phyloP scores from a whole-genome alignment of 2,797 vertebrate species.

The Melopsittacus undulatus region DNA sequence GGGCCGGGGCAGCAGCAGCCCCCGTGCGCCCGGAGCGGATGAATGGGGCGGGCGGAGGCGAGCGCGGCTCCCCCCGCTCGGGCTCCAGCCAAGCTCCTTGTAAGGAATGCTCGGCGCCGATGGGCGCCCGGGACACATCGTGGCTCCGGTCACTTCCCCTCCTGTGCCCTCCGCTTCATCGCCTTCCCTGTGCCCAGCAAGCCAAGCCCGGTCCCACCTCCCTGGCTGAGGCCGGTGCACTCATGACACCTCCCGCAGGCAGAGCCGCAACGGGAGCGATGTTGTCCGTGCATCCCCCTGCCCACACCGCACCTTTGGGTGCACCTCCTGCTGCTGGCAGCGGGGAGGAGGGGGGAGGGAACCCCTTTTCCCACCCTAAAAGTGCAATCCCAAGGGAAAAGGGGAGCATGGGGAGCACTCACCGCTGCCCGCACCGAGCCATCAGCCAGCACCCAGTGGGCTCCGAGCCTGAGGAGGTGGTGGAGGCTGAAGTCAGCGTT shows the following conservation, averaged over 20 bases:
- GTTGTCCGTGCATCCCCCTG: background rate
- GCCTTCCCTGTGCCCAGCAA: background rate
- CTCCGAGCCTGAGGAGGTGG: slow-evolving; percentile 16
- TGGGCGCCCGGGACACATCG: background rate
- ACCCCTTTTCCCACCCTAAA: background rate
- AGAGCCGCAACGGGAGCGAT: background rate
- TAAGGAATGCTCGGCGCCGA: slow-evolving; percentile 71
- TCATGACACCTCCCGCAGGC: background rate
- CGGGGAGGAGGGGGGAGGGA: background rate
- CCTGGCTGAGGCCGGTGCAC: background rate
- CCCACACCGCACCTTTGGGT: fast-evolving
- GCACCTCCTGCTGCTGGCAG: background rate
- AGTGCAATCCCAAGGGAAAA: background rate
- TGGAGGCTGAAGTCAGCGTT: slow-evolving; percentile 43
- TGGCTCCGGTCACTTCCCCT: fast-evolving
- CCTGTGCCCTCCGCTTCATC: fast-evolving
- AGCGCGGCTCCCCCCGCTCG: background rate
- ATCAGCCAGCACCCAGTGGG: background rate
- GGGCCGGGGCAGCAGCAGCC: background rate
- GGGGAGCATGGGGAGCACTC: background rate
- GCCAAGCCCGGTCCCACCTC: background rate
- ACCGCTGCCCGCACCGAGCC: slow-evolving; percentile 21
- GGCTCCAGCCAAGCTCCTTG: slow-evolving; percentile 76
- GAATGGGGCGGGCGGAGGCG: slow-evolving; percentile 58
- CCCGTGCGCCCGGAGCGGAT: background rate